Evolutionary conservation across 2,888 invertebrate genomes (phyloP), one percentile per base, ranked within the genome.

Genomic region (Ormyrus nitidulus): DNA sequence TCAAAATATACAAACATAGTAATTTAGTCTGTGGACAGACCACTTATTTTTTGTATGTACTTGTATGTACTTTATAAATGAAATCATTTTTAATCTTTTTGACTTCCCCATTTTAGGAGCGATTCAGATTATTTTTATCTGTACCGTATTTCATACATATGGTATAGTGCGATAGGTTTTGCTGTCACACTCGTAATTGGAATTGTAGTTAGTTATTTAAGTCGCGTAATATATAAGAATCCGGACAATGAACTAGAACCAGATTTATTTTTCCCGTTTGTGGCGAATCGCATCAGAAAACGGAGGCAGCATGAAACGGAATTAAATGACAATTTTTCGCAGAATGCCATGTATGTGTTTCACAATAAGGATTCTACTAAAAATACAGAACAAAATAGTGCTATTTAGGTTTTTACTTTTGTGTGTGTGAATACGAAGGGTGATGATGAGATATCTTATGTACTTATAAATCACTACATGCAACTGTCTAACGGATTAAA

Each of bases 111-210:
- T 76, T 76, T 73, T 71, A 71, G 74, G 64, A 44, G 10, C 61
- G 34, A 51, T 71, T 66, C 71, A 62, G 53, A 58, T 8, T 81
- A 77, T 46, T 75, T 62, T 51, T 89, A 89, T 76, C 75, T 88
- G 2, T 90, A 89, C 65, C 84, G 88, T 51, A 85, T 90, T 11
- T 89, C 89, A 0, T 98, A 97, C 89, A 93, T 97, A 90, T 97
- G 97, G 97, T 97, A 97, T 90, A 95, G 96, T 3, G 94, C 94
- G 70, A 92, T 97, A 72, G 97, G 97, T 8, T 95, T 95, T 83
- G 82, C 94, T 4, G 91, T 94, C 0, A 96, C 96, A 0, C 90
- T 97, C 9, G 86, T 95, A 10, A 90, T 95, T 46, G 97, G 97
- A 0, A 90, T 95, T 73, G 65, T 94, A 1, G 93, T 94, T 5